A percentile compares a stretch with the other conserved stretches of the same genome.
Evolutionary conservation across 1,140 invertebrate genomes (phyloP).

Genomic region (Hyposmocoma kahamanoa): DNA sequence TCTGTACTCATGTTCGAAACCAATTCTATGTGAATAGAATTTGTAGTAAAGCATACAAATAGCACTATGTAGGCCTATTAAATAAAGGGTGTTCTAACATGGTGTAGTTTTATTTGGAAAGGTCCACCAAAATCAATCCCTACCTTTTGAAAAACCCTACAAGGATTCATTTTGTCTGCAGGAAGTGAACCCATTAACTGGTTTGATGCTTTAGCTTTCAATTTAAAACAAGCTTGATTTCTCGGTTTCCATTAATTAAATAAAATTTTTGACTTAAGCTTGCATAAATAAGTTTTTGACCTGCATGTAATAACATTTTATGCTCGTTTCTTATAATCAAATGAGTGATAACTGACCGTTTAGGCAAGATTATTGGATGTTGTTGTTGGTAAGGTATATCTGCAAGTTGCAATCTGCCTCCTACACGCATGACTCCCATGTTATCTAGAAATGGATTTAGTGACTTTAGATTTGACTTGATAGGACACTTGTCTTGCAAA

Average conservation of each 20-base stretch:
- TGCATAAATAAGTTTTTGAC: constrained; percentile 16
- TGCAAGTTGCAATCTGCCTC: constrained; percentile 19
- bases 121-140: too few relatives aligned
- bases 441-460: not conserved
- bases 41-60: constrained; percentile 4
- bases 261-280: constrained; percentile 12
- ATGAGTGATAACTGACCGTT: constrained; percentile 12
- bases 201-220: constrained; percentile 7
- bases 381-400: constrained; percentile 18
- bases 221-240: constrained; percentile 14
- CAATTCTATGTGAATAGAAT: constrained; percentile 2
- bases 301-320: constrained; percentile 19
- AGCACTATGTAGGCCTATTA: constrained; percentile 37
- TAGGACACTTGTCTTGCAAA: too few relatives aligned
- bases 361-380: constrained; percentile 25
- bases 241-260: constrained; percentile 7
- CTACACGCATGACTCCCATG: constrained; percentile 15
- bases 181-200: constrained; percentile 37
- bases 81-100: too few relatives aligned
- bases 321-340: constrained; percentile 28
- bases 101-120: too few relatives aligned
- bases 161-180: constrained; percentile 11
- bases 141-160: too few relatives aligned
- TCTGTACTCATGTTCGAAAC: constrained; percentile 17
- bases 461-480: too few relatives aligned